Evolutionary conservation across 2,797 vertebrate species (phyloP).

Genomic region (Tapirus indicus): DNA sequence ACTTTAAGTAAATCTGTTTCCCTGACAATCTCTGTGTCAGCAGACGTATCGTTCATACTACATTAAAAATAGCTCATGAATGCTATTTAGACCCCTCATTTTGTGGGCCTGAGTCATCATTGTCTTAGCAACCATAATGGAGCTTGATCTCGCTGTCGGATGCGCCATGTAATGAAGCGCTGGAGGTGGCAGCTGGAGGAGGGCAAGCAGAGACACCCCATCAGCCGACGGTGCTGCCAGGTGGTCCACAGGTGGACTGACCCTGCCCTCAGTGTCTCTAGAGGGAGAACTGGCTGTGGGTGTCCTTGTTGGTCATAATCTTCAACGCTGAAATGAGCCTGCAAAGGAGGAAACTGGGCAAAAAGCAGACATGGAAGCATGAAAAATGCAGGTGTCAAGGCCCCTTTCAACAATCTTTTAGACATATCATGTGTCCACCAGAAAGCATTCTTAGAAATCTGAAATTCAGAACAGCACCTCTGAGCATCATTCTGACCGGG

Average conservation of each 20-base stretch:
- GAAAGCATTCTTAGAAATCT: not conserved
- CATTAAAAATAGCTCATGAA: not conserved
- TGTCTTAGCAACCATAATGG: not conserved
- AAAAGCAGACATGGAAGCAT: too few species aligned
- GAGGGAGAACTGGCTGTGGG: not conserved
- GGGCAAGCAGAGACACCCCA: rapidly evolving
- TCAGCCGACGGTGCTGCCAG: rapidly evolving
- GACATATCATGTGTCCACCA: rapidly evolving
- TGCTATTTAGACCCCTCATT: not conserved
- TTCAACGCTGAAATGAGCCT: not conserved
- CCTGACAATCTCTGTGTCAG: not conserved
- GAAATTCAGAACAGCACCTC: rapidly evolving
- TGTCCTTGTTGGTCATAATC: rapidly evolving
- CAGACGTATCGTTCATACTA: not conserved
- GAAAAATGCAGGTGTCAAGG: not conserved
- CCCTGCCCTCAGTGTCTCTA: rapidly evolving
- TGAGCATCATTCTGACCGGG: rapidly evolving
- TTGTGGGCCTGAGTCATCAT: not conserved
- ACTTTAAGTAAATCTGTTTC: not conserved
- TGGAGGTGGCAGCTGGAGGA: not conserved
- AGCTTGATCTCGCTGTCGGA: rapidly evolving
- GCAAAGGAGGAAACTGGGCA: not conserved
- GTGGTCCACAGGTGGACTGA: rapidly evolving
- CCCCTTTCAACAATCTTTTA: rapidly evolving
- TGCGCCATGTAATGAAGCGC: rapidly evolving